These are phyloP conservation scores for Hypotaenidia philippensis DNA, from an alignment of 2,797 vertebrate species.

Conservation along the genomic window DNA sequence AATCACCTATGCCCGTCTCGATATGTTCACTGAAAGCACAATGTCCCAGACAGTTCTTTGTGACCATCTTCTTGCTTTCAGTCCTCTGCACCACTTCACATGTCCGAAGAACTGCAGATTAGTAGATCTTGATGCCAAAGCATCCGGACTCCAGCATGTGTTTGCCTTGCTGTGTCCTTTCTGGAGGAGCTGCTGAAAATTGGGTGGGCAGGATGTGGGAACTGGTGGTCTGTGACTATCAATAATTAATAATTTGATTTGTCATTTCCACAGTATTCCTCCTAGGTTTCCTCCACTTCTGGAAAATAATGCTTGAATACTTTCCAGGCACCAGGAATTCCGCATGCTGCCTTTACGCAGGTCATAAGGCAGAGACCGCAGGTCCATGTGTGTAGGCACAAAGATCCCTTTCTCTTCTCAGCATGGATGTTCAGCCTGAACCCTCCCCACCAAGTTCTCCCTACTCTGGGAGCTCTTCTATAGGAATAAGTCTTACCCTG, in stretches of 20 bases:
- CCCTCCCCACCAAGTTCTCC: not conserved
- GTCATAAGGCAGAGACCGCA: not conserved
- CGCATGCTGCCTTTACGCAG: not conserved
- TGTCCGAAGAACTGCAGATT: not conserved
- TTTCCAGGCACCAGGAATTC: not conserved
- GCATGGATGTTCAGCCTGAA: not conserved
- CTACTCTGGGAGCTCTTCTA: not conserved
- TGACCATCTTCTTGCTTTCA: not conserved
- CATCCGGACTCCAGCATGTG: not conserved
- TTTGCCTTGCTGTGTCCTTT: not conserved
- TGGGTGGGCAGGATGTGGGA: not conserved
- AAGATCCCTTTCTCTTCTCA: not conserved
- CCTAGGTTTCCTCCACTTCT: not conserved
- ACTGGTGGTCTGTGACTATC: not conserved
- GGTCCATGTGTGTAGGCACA: not conserved
- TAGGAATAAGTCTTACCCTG: not conserved
- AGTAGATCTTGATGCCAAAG: not conserved
- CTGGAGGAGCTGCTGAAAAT: not conserved
- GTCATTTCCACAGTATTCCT: not conserved
- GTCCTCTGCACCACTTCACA: not conserved
- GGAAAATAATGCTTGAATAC: not conserved
- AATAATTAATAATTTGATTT: conserved; percentile 29
- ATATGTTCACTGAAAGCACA: not conserved
- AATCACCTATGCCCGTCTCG: not conserved
- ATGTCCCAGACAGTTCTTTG: not conserved